These are phyloP conservation scores for Bubalus kerabau DNA, from an alignment of 2,113 vertebrate species.

Conservation along the genomic window DNA sequence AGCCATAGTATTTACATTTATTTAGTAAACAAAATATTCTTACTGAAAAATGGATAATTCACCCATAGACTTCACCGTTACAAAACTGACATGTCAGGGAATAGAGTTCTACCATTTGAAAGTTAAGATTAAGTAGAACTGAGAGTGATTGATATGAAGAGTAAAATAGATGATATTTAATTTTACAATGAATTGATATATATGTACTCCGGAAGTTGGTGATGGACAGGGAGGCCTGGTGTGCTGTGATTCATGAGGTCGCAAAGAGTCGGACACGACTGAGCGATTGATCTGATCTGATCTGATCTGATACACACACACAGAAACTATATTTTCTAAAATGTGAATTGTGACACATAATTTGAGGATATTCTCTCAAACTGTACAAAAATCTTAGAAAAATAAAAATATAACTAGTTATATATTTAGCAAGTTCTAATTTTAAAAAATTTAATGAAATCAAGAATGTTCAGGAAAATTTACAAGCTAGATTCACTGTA, in stretches of 20 bases:
- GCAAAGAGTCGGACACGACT: no score
- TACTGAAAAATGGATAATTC: not conserved
- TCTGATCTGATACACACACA: not conserved
- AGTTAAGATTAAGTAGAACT: slow-evolving; percentile 16
- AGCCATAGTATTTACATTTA: not conserved
- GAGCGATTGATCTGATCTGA: no score
- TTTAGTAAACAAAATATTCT: not conserved
- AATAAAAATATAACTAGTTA: not conserved
- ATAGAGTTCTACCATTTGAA: not conserved
- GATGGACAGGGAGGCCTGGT: no score
- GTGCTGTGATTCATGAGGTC: no score
- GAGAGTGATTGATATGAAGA: not conserved
- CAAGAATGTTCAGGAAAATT: slow-evolving; percentile 13
- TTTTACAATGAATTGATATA: not conserved
- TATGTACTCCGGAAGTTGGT: not conserved
- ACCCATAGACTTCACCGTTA: not conserved
- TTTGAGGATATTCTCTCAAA: not conserved
- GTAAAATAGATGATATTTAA: not conserved
- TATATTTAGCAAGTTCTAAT: not conserved
- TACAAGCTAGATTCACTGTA: not conserved
- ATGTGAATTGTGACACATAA: not conserved
- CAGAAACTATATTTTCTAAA: not conserved
- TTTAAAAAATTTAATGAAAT: not conserved
- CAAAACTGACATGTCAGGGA: not conserved
- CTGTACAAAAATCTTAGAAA: not conserved